Percentiles rank a stretch among this genome's conserved stretches.
Conservation (phyloP, 2,888 invertebrate species). For the Drosophila conformis region DNA sequence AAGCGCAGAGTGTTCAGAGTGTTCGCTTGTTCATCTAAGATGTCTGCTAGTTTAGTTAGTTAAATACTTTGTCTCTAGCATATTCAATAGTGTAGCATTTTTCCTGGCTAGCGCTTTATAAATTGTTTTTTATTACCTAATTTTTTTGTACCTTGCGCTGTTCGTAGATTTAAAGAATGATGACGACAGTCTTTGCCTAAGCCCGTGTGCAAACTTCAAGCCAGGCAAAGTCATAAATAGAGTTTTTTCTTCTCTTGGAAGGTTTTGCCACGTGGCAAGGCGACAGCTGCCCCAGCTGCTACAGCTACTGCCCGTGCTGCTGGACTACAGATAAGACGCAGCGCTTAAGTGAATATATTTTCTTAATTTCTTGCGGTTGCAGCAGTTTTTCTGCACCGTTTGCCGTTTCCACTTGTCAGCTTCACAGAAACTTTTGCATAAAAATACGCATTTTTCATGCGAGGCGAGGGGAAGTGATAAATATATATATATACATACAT, state of each 20-base stretch:
- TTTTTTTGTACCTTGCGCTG: background rate
- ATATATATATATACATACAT: background rate
- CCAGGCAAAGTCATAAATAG: slow-evolving; percentile 6
- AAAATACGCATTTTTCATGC: slow-evolving; percentile 55
- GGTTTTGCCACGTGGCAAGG: slow-evolving; percentile 15
- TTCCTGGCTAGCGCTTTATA: background rate
- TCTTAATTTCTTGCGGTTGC: slow-evolving; percentile 64
- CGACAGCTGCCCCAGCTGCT: slow-evolving; percentile 1
- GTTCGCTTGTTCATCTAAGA: background rate
- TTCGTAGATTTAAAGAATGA: slow-evolving; percentile 11
- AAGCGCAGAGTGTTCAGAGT: background rate
- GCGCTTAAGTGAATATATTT: slow-evolving; percentile 61
- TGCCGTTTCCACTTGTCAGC: slow-evolving; percentile 46
- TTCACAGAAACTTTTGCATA: slow-evolving; percentile 43
- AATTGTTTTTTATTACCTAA: slow-evolving; percentile 3
- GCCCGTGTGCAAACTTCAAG: background rate
- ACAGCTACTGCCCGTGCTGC: slow-evolving; percentile 10
- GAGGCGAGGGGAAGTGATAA: background rate
- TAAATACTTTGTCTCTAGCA: background rate
- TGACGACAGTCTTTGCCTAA: slow-evolving; percentile 14
- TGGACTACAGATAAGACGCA: slow-evolving; percentile 60
- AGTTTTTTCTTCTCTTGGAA: background rate
- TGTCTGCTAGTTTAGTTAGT: too few species aligned
- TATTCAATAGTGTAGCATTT: background rate
- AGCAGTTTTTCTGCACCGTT: slow-evolving; percentile 65